phyloP scores from a whole-genome alignment of 2,797 vertebrate genomes.

The Enteromius trimaculatus region DNA sequence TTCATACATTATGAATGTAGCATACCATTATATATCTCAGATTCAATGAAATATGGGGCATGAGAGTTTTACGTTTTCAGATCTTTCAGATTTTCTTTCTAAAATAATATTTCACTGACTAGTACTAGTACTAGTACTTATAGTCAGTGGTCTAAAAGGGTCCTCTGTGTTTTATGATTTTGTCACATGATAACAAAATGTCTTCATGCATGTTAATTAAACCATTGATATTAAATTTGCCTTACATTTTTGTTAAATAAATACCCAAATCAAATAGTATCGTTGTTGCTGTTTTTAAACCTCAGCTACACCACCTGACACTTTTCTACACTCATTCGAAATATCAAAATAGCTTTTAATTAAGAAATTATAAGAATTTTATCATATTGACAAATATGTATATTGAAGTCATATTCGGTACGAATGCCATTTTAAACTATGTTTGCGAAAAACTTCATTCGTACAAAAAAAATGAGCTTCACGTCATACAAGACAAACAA shows the following conservation, averaged over 20 bases:
- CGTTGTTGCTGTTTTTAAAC: background rate
- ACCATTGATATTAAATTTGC: background rate
- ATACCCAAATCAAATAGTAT: background rate
- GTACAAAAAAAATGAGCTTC: background rate
- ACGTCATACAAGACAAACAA: background rate
- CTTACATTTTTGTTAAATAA: background rate
- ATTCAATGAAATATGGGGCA: background rate
- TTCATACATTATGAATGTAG: background rate
- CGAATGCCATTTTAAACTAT: background rate
- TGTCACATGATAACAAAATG: constrained; percentile 25
- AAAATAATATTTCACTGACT: background rate
- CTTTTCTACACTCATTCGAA: background rate
- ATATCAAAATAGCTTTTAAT: background rate
- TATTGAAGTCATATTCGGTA: background rate
- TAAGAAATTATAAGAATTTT: background rate
- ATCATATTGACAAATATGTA: background rate
- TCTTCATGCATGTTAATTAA: background rate
- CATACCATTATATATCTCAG: background rate
- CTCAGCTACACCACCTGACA: background rate
- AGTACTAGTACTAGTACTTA: no score
- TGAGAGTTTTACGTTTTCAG: no score
- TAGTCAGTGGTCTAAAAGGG: background rate
- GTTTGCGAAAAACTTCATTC: background rate
- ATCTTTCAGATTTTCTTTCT: background rate
- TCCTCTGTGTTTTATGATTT: background rate